Evolutionary conservation across 2,888 invertebrate species (phyloP).

Genomic region (Cantharis rufa): DNA sequence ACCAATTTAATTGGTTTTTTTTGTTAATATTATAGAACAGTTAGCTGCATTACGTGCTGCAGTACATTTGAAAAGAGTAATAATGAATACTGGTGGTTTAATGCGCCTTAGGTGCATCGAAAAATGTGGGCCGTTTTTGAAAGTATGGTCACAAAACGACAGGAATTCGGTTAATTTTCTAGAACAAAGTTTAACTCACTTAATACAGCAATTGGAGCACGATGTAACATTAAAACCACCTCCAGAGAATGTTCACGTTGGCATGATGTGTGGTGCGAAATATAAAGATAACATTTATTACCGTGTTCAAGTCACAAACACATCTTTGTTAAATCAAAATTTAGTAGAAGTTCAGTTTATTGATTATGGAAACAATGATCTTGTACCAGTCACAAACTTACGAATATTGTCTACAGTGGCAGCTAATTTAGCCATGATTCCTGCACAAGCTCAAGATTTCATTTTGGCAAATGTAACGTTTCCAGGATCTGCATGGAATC

Average conservation of each 20-base stretch:
- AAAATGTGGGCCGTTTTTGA: constrained; percentile 69
- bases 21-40: not conserved
- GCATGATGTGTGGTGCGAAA: constrained; percentile 67
- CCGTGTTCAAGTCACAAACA: constrained; percentile 64
- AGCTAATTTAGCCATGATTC: constrained; percentile 52
- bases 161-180: constrained; percentile 61
- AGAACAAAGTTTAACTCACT: constrained; percentile 60
- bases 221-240: constrained; percentile 50
- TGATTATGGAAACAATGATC: constrained; percentile 69
- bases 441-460: constrained; percentile 65
- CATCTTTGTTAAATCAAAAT: constrained; percentile 57
- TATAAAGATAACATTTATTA: constrained; percentile 70
- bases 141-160: constrained; percentile 73
- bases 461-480: constrained; percentile 63
- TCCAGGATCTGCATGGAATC: constrained; percentile 61
- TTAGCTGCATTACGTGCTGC: not conserved
- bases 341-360: constrained; percentile 69
- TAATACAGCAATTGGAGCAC: constrained; percentile 57
- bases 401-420: constrained; percentile 63
- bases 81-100: not conserved
- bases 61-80: not conserved
- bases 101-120: constrained; percentile 51
- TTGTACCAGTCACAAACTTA: constrained; percentile 63
- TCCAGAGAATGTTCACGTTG: constrained; percentile 51
- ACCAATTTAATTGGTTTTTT: not conserved